Base-by-base conservation (phyloP, 2,797 vertebrate genomes). In the Urophycis tenuis region DNA sequence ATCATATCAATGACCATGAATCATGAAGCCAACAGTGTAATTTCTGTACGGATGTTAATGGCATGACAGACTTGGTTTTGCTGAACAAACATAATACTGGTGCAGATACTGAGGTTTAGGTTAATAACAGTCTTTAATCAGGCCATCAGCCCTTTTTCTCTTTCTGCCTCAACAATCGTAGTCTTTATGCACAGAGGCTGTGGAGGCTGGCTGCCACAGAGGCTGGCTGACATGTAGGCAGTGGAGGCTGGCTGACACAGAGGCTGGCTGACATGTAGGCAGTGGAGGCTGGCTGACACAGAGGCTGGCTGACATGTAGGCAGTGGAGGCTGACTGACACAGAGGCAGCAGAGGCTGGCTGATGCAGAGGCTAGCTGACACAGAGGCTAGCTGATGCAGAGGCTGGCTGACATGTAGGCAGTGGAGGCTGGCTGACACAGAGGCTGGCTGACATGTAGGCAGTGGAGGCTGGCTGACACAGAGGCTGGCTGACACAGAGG, bases 111-210 rank as follows among this genome's bases (percentile, higher is more conserved):
- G 81, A 80, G 70, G 64, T 17, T 74, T 34, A 81, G 60, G 73
- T 77, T 80, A 81, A 70, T 25, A 75, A 10, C 76, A 9, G 29
- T 36, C 31, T 79, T 34, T 3, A 78, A 60, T 81, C 60, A 76
- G 39, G 71, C 77, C 74, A 82, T 29, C 71, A 67, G 79, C 33
- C 17, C 9, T 1, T 45, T 45, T 81, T 84, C 74, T 79, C 76
- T 80, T 73, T 79, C 60, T 36, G 75, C 79, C 82, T 81, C 80
- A 85, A 91, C 84, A 91, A 89, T 87, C 75, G 81, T 80, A 75
- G 73, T 81, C 79, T 89, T 90, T 84, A 87, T 91, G 82, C 82
- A 80, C 45, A 1, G 29, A 75, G 81, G 86, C 83, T 90, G 87
- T 11, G 90, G 88, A 78, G 75, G 64, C 41, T 6, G 69, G 81